Evolutionary conservation across 37 sponge, comb jelly and placozoan genomes (phyloP), one percentile per base, ranked within the genome.

Genomic region (Aplysina aerophoba): DNA sequence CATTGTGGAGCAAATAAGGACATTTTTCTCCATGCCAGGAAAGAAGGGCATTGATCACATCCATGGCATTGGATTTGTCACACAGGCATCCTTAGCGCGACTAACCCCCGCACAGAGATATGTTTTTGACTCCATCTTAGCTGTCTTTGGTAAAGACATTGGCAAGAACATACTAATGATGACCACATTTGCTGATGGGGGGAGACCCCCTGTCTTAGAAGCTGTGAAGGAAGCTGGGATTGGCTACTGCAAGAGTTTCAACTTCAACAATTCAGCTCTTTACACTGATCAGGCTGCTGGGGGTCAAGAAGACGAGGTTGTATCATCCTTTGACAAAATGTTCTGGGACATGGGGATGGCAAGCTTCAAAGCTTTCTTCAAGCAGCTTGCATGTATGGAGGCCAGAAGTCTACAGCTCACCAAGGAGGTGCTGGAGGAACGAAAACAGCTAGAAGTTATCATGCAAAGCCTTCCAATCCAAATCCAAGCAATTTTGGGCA

Each of bases 161-260:
- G 54, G 44, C 12, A 59, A 57, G 1, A 85, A 85, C 59, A 81
- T 93, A 5, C 88, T 94, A 30, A 66, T 94, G 25, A 94, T 94
- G 94, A 72, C 57, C 36, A 94, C 94, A 1, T 94, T 94, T 91
- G 91, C 89, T 37, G 94, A 94, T 88, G 87, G 89, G 0, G 36
- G 50, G 17, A 61, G 71, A 22, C 91, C 91, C 22, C 91, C 91
- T 36, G 85, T 94, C 0, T 22, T 94, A 8, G 85, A 41, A 61
- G 91, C 91, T 34, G 59, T 91, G 53, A 80, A 69, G 65, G 89
- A 59, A 20, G 88, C 89, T 50, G 68, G 84, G 4, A 73, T 94
- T 24, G 85, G 89, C 6, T 85, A 64, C 55, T 21, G 30, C 12
- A 56, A 68, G 40, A 64, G 37, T 34, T 93, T 90, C 81, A 83